Base-by-base conservation (phyloP, 2,113 vertebrate species). In the Platichthys flesus region DNA sequence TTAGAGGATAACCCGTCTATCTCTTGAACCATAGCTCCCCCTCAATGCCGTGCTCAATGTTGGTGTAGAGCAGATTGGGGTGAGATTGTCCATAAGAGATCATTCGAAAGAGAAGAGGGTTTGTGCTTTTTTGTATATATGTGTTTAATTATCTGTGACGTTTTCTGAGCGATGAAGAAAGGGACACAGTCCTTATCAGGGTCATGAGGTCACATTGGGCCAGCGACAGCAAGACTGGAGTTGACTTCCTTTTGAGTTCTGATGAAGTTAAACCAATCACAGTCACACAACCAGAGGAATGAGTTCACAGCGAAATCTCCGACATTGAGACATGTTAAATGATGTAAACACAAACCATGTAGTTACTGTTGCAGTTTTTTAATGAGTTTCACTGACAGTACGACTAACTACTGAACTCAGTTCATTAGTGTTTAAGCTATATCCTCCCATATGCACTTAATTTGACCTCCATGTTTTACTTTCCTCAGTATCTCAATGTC, bases 121-220 rank as follows among this genome's bases (percentile, higher is more conserved):
- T 13, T 47, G 45, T 47, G 45, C 15, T 16, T 54, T 37, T 45
- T 67, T n/a, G 70, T 82, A 58, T 65, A 61, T 23, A 45, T 67
- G 54, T 68, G 70, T 35, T 26, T 64, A 68, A 63, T 70, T 65
- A 60, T 78, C 14, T 3, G 57, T 35, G 58, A 37, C 21, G 20
- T 64, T 9, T 56, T 68, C 71, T 66, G 79, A 81, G 57, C 3
- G 58, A 85, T 67, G 26, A 69, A 77, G 77, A 81, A 83, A 61
- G 49, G 58, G 18, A 31, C 78, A 28, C 42, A 59, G n/a, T 15
- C 52, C 40, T 9, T 59, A 6, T 26, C 13, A 1, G 20, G 76
- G 75, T 81, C 67, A 68, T n/a, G 16, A 31, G 66, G 86, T 83
- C 85, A 71, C n/a, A 16, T 26, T n/a, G 52, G 35, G 54, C 24